Base-by-base conservation (phyloP, 2,113 vertebrate genomes). In the Colius striatus region DNA sequence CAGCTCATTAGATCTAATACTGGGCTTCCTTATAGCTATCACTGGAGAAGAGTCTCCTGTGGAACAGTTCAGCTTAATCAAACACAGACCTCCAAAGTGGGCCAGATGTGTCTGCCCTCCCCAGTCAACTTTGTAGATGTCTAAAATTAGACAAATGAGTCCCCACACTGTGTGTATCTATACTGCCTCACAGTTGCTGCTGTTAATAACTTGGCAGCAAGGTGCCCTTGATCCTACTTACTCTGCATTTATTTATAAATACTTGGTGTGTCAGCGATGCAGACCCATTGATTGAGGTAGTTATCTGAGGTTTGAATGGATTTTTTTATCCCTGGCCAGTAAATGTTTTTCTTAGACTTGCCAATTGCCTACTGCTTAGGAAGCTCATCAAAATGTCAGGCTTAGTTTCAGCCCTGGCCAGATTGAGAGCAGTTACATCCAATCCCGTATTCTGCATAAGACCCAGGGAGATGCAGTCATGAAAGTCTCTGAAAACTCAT, bases 141-240 rank as follows among this genome's bases (percentile, higher is more conserved):
- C 83, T 81, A 12, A 55, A 63, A 77, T 22, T n/a, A 95, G 92
- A 84, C 68, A 89, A 78, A 94, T 62, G 43, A 86, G 72, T 81
- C 79, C 76, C 94, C 53, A 0, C 47, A 65, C 88, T 82, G 10
- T 30, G n/a, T 62, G 38, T 11, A n/a, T 83, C 82, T 50, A 8
- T 41, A 73, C 50, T 55, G 27, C 55, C n/a, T 93, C 75, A 10
- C 60, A 48, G 51, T 51, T 67, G 65, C 79, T 90, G 57, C 60
- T 85, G 79, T 71, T 93, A 90, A 66, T 90, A 87, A 93, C 72
- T 81, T 95, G 95, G 51, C 73, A 89, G 55, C 95, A 92, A 95
- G 92, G 89, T 97, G 94, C 86, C 94, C 92, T 97, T 97, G 72
- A 30, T 94, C 38, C 76, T 87, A 63, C 68, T 93, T 75, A 51